Evolutionary conservation across 2,888 invertebrate species (phyloP), one percentile per base, ranked within the genome.

Genomic region (Venustoraphidia nigricollis): DNA sequence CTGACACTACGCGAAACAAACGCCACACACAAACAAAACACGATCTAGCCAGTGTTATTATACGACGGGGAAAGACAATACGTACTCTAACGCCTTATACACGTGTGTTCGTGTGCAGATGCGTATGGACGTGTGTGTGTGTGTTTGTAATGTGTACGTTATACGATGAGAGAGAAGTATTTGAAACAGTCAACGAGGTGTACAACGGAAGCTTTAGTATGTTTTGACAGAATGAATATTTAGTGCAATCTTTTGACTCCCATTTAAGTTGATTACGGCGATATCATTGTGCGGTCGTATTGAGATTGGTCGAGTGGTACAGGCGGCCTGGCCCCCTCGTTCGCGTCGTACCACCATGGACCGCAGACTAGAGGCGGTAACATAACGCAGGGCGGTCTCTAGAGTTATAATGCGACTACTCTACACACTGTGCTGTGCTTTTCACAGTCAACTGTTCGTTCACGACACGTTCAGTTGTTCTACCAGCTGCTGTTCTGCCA

Each of bases 241-340:
- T 63, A 64, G 63, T 27, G 27, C 27, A 62, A 62, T 63, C 60
- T 59, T 64, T 64, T 59, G 63, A 62, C 61, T 62, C 62, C 60
- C 64, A 63, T 62, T 64, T 64, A 64, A 65, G 62, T 59, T 63
- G 64, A 64, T 62, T 62, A 63, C 63, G 62, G 60, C 61, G 64
- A 63, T 62, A 62, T 54, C 58, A 62, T 60, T 54, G 65, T 65
- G 62, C 67, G 66, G 65, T 66, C 65, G 59, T 59, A 56, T 47
- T 53, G 62, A 64, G 64, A 65, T 65, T 71, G 71, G 67, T 59
- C 66, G 66, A 67, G 65, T 70, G 69, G 63, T 67, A 64, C 66
- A 62, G 61, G 27, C 27, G 27, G 27, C 27, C 27, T 27, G 27
- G 27, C 27, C 27, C 27, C 27, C 27, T 27, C 27, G 27, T 27